Base-by-base conservation (phyloP, 1,140 invertebrate species). In the Drosophila willistoni region DNA sequence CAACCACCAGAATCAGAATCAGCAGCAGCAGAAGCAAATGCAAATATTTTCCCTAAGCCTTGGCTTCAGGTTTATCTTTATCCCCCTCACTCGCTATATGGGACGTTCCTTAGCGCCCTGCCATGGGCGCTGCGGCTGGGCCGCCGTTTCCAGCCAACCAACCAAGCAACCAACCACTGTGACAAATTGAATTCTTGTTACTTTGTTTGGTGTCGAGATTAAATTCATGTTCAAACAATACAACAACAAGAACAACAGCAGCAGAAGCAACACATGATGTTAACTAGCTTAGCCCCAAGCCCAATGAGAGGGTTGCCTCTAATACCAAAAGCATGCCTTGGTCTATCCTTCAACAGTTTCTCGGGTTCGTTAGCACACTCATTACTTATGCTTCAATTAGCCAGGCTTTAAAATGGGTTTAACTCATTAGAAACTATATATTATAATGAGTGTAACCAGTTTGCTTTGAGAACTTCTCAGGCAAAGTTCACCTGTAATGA, bases 131-230 rank as follows among this genome's bases (percentile, higher is more conserved):
- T 7, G 29, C 0, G 29, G 29, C 29, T 0, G 29, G 29, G 29
- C 29, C 29, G 29, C 29, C 29, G 29, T 29, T 29, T 29, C 29
- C 29, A 29, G 29, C 29, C 29, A 29, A 29, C 25, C 29, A 64
- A 51, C 61, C 60, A 64, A 51, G 42, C 60, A 42, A 70, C 67
- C 76, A 87, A 89, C 83, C 83, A 79, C 84, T 90, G 84, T 89
- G 84, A 89, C 84, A 89, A 89, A 89, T 89, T 89, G 84, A 90
- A 89, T 90, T 90, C 85, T 84, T 89, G 85, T 81, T 89, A 79
- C 81, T 90, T 89, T 89, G 77, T 84, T 89, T 90, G 85, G 44
- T 68, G 80, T 75, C 77, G 77, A 84, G 84, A 89, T 89, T 89
- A 89, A 89, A 84, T 78, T 81, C 80, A 64, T 84, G 84, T 77